These are phyloP conservation scores for Drosophila pullipes DNA, from an alignment of 2,888 invertebrate genomes.

Conservation along the genomic window DNA sequence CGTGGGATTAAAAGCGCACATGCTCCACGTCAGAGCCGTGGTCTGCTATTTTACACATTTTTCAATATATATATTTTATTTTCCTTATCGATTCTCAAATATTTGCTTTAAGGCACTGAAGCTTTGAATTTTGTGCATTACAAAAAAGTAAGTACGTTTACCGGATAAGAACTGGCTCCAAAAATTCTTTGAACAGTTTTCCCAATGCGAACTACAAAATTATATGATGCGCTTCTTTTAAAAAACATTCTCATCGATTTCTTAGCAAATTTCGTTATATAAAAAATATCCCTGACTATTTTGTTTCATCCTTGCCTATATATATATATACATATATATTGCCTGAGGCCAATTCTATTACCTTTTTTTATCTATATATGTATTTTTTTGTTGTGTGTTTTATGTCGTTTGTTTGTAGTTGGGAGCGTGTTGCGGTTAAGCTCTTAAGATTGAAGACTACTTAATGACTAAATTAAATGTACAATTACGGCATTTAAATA, in stretches of 20 bases:
- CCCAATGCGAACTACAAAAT: slow-evolving; percentile 61
- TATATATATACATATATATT: slow-evolving; percentile 27
- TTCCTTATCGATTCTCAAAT: slow-evolving; percentile 47
- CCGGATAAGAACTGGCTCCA: slow-evolving; percentile 26
- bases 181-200: slow-evolving; percentile 17
- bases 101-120: slow-evolving; percentile 83
- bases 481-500: slow-evolving; percentile 69
- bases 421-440: slow-evolving; percentile 65
- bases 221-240: slow-evolving; percentile 53
- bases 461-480: slow-evolving; percentile 55
- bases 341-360: slow-evolving; percentile 70
- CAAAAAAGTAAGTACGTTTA: slow-evolving; percentile 58
- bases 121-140: slow-evolving; percentile 82
- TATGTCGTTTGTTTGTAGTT: slow-evolving; percentile 35
- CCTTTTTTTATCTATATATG: slow-evolving; percentile 6
- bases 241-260: slow-evolving; percentile 49
- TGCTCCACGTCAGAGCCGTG: slow-evolving; percentile 48
- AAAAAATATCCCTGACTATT: slow-evolving; percentile 82
- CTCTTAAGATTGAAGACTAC: slow-evolving; percentile 68
- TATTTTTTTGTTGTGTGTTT: slow-evolving; percentile 21
- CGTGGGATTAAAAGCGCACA: slow-evolving; percentile 45
- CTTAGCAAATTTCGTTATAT: slow-evolving; percentile 67
- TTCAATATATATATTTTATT: slow-evolving; percentile 27
- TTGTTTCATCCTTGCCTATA: slow-evolving; percentile 24
- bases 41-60: slow-evolving; percentile 27